Conservation (phyloP, 2,888 invertebrate species). For the Entomobrya proxima region DNA sequence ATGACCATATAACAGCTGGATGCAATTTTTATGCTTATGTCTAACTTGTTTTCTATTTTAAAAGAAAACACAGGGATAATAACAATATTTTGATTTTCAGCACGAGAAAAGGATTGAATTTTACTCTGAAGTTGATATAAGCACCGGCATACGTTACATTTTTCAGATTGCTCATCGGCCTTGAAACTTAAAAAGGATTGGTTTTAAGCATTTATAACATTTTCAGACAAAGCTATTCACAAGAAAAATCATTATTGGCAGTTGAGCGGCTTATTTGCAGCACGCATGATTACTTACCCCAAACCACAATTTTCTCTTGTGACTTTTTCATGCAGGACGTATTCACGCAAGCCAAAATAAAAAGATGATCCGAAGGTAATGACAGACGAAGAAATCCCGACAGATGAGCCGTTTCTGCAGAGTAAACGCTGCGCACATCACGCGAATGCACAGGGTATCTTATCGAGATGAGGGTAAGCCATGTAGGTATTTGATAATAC, state of each 20-base stretch:
- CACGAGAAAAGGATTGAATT: conserved; percentile 36
- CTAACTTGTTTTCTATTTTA: conserved; percentile 39
- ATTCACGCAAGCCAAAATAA: too few relatives aligned
- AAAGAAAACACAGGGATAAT: background rate
- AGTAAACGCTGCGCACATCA: background rate
- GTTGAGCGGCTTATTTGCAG: too few relatives aligned
- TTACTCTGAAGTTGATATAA: too few relatives aligned
- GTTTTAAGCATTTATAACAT: background rate
- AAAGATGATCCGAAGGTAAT: background rate
- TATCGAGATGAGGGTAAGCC: too few relatives aligned
- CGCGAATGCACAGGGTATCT: too few relatives aligned
- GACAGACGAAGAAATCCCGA: conserved; percentile 1
- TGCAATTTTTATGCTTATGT: conserved; percentile 55
- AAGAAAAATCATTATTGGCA: too few relatives aligned
- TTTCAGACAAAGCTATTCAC: too few relatives aligned
- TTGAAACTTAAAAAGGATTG: background rate
- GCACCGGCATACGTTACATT: background rate
- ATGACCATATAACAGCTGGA: conserved; percentile 61
- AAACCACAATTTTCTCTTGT: too few relatives aligned
- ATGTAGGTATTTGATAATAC: too few relatives aligned
- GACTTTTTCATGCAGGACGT: too few relatives aligned
- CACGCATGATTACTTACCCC: too few relatives aligned
- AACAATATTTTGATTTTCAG: conserved; percentile 42
- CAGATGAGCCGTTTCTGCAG: background rate
- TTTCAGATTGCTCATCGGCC: background rate